Base-by-base conservation (phyloP, 2,113 vertebrate genomes). In the Kobus ellipsiprymnus region DNA sequence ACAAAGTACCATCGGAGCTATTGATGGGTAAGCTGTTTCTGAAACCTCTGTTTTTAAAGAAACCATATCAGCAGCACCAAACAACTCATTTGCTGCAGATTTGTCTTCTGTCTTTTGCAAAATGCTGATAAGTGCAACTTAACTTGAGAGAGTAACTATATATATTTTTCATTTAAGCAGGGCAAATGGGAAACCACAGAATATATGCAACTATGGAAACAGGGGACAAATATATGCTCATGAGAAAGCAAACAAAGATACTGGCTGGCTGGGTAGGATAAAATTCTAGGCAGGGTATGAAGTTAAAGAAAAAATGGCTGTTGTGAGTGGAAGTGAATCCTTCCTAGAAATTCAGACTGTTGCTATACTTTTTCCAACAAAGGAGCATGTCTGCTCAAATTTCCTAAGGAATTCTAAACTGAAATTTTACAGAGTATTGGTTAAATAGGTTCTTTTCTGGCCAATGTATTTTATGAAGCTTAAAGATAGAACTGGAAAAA, bases 91-190 rank as follows among this genome's bases (percentile, higher is more conserved):
- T 54, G 3, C 57, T 81, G 4, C 36, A 97, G 25, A 92, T 96
- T 77, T 83, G 44, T 81, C 95, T 97, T 85, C 80, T 78, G 55
- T 19, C 29, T 85, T 78, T 40, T 50, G 25, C 44, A 91, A 98
- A 98, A 86, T 29, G 54, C 77, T 95, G 97, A 85, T 88, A 98
- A 95, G 67, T 95, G 62, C 29, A 95, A 91, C 55, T 94, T 93
- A 23, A 86, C 46, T 93, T 29, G 85, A 91, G 50, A 98, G 64
- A 27, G 96, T 95, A 93, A 97, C 78, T 67, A 80, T 80, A 36
- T 95, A 95, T 89, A 93, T 74, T 96, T 59, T 97, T 98, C 95
- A 87, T 93, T 91, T 97, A 98, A 97, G 93, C 94, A 97, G 84
- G 86, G 91, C 93, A 25, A 97, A 62, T 93, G 90, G 82, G 83